These are phyloP conservation scores for Drosophila mayaguana DNA, from an alignment of 2,888 invertebrate species.

Conservation along the genomic window DNA sequence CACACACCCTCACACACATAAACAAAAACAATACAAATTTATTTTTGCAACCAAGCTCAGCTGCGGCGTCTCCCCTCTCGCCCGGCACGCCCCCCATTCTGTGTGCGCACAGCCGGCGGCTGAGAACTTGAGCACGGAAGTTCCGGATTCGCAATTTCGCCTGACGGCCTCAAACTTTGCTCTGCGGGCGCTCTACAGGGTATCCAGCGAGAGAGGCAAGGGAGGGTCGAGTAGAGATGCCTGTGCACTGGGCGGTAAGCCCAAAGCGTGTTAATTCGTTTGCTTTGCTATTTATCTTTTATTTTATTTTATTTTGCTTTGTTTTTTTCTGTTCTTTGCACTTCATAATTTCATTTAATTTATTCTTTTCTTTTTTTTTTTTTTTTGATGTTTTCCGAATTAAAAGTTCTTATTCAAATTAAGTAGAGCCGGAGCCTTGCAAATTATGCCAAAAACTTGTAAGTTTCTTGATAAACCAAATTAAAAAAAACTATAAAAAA, in stretches of 20 bases:
- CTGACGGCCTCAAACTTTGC: slow-evolving; percentile 42
- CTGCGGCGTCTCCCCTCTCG: slow-evolving; percentile 14
- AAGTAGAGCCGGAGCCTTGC: slow-evolving; percentile 32
- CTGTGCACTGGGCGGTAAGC: slow-evolving; percentile 6
- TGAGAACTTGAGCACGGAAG: slow-evolving; percentile 76
- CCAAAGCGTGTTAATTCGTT: slow-evolving; percentile 73
- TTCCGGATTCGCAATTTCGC: slow-evolving; percentile 61
- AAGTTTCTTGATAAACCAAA: slow-evolving; percentile 36
- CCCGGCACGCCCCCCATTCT: slow-evolving; percentile 24
- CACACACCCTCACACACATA: no score
- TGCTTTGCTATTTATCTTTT: slow-evolving; percentile 52
- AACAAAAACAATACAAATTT: slow-evolving; percentile 75
- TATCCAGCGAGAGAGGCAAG: neutral
- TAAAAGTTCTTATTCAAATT: slow-evolving; percentile 66
- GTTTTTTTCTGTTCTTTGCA: neutral
- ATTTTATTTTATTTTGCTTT: slow-evolving; percentile 23
- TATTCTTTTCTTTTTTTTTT: slow-evolving; percentile 17
- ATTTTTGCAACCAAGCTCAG: slow-evolving; percentile 52
- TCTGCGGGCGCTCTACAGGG: slow-evolving; percentile 30
- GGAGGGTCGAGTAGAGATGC: neutral
- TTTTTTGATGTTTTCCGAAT: slow-evolving; percentile 27
- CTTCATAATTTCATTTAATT: slow-evolving; percentile 58
- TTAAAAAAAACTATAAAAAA: slow-evolving; percentile 35
- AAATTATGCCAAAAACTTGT: slow-evolving; percentile 47
- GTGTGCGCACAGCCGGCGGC: slow-evolving; percentile 55